Percentiles rank a stretch among this genome's conserved stretches.
Evolutionary conservation across 2,797 vertebrate species (phyloP).

Genomic region (Melanotaenia parkinsoni): DNA sequence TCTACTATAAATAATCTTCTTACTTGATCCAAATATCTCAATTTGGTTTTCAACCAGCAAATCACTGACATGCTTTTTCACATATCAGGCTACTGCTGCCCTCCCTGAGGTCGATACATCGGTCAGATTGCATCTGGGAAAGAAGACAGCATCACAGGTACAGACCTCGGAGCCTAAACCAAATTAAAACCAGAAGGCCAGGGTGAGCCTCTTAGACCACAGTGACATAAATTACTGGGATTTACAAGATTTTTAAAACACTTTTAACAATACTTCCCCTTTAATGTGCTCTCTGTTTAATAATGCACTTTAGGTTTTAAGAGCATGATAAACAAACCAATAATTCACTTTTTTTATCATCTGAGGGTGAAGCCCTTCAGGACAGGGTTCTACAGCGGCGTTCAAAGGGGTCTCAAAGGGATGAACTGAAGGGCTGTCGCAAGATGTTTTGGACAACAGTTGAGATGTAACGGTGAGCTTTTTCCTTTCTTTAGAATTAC

Average conservation of each 20-base stretch:
- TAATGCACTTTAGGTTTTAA: constrained; percentile 95
- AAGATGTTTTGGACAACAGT: constrained; percentile 76
- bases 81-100: constrained; percentile 32
- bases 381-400: constrained; percentile 81
- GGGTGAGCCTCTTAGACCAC: constrained; percentile 84
- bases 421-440: constrained; percentile 76
- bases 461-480: constrained; percentile 66
- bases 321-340: constrained; percentile 94
- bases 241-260: constrained; percentile 98
- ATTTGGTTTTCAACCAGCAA: constrained; percentile 24
- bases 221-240: constrained; percentile 94
- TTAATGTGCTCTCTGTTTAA: constrained; percentile 93
- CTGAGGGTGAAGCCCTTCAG: constrained; percentile 83
- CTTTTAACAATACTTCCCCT: constrained; percentile 95
- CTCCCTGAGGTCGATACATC: constrained; percentile 72
- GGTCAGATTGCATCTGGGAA: constrained; percentile 86
- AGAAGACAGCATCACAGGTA: constrained; percentile 83
- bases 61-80: constrained; percentile 14
- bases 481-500: constrained; percentile 65
- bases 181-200: constrained; percentile 94
- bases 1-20: neutral
- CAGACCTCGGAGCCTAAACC: constrained; percentile 78
- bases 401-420: constrained; percentile 77
- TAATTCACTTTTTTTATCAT: constrained; percentile 91
- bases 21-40: constrained; percentile 19